Evolutionary conservation across 2,888 invertebrate genomes (phyloP).

Genomic region (Sisyra terminalis): DNA sequence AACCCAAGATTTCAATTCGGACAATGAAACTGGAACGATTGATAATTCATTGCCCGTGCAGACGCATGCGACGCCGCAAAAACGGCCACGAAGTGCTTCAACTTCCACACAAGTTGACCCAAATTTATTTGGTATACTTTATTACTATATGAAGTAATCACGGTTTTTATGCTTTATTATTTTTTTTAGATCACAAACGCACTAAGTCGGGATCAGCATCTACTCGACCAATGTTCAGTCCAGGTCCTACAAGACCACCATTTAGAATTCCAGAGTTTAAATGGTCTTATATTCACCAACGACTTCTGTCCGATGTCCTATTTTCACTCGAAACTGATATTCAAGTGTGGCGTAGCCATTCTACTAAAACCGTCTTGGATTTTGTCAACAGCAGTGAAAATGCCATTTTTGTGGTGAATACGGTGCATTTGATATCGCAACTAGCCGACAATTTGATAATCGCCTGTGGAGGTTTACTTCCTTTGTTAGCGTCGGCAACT

Average conservation of each 20-base stretch:
- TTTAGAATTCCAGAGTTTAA: conserved; percentile 99
- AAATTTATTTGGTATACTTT: conserved; percentile 59
- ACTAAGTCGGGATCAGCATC: conserved; percentile 42
- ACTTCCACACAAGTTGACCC: conserved; percentile 73
- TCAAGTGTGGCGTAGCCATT: conserved; percentile 81
- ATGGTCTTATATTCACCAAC: conserved; percentile 98
- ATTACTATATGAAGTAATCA: neutral
- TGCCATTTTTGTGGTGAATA: conserved; percentile 98
- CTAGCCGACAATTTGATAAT: conserved; percentile 97
- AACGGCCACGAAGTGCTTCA: conserved; percentile 61
- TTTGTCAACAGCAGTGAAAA: conserved; percentile 98
- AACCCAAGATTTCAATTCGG: conserved; percentile 17
- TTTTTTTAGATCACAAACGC: conserved; percentile 32
- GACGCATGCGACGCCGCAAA: conserved; percentile 38
- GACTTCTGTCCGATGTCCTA: conserved; percentile 86
- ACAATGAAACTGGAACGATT: conserved; percentile 17
- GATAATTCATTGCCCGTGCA: conserved; percentile 25
- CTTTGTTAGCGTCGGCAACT: conserved; percentile 92
- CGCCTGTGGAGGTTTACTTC: conserved; percentile 92
- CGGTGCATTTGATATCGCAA: conserved; percentile 97
- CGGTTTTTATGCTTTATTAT: neutral
- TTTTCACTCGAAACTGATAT: conserved; percentile 96
- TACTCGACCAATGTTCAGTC: conserved; percentile 80
- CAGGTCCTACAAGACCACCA: conserved; percentile 83
- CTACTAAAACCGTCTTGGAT: conserved; percentile 91